phyloP scores from a whole-genome alignment of 2,888 invertebrate genomes.

The Metallyticus violacea region DNA sequence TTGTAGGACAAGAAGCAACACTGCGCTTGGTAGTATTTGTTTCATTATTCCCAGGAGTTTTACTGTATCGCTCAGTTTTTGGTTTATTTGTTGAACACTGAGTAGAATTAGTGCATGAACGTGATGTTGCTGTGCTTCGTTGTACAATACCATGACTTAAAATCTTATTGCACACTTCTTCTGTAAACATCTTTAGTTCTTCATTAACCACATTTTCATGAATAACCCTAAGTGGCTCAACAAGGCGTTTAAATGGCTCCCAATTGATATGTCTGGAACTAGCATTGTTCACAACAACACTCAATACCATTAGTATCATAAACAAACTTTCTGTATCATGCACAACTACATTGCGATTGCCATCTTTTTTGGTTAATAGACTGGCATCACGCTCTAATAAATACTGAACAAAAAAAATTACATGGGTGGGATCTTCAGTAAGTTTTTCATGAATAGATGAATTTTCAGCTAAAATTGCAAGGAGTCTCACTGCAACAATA shows the following conservation, averaged over 20 bases:
- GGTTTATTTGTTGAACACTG: constrained; percentile 15
- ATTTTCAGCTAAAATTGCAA: constrained; percentile 43
- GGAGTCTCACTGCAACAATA: constrained; percentile 36
- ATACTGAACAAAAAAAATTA: constrained; percentile 44
- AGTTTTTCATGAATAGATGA: constrained; percentile 43
- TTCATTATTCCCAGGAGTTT: background rate
- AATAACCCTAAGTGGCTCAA: constrained; percentile 39
- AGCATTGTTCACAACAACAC: constrained; percentile 42
- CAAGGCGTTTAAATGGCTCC: constrained; percentile 42
- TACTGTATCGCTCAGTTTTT: background rate
- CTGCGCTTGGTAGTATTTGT: background rate
- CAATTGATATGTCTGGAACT: constrained; percentile 38
- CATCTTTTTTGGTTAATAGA: constrained; percentile 25
- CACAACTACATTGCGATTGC: constrained; percentile 29
- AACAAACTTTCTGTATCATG: constrained; percentile 40
- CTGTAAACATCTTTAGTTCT: constrained; percentile 38
- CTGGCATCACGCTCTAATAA: constrained; percentile 40
- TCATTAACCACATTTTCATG: constrained; percentile 35
- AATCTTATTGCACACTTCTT: constrained; percentile 43
- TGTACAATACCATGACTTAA: constrained; percentile 40
- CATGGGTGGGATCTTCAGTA: constrained; percentile 42
- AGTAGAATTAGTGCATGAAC: background rate
- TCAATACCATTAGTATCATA: constrained; percentile 45
- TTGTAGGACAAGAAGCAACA: background rate
- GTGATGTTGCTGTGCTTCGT: background rate